Percentiles rank a stretch among this genome's conserved stretches.
Evolutionary conservation across 2,113 vertebrate genomes (phyloP).

Genomic region (Chinchilla lanigera): DNA sequence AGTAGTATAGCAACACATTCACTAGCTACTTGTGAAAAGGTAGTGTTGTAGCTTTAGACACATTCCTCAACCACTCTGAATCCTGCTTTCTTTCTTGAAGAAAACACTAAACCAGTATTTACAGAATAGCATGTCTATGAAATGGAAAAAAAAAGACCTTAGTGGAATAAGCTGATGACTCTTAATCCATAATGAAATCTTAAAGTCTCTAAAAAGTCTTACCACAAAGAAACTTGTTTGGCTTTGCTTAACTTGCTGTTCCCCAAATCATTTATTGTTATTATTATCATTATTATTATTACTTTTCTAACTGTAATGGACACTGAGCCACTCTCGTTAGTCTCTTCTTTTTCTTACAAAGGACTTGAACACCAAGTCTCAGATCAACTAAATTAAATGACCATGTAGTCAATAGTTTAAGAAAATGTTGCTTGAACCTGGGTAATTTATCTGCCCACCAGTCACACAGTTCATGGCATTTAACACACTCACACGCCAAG

Average conservation of each 20-base stretch:
- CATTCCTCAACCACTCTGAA: background rate
- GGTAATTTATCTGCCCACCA: slow-evolving; percentile 15
- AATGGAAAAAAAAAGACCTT: background rate
- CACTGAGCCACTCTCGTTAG: background rate
- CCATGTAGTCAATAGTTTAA: background rate
- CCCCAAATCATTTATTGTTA: background rate
- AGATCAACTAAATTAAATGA: background rate
- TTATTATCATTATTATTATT: too few species aligned
- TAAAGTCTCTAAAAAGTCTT: background rate
- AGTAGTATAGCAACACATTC: too few species aligned
- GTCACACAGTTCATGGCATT: slow-evolving; percentile 61
- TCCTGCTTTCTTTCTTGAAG: slow-evolving; percentile 48
- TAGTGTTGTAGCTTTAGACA: background rate
- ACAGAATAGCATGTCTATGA: background rate
- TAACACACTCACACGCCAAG: slow-evolving; percentile 40
- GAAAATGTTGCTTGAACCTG: slow-evolving; percentile 6
- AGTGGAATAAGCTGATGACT: background rate
- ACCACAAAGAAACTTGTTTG: background rate
- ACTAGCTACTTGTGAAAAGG: background rate
- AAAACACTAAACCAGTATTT: background rate
- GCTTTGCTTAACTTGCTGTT: background rate
- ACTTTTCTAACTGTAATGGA: background rate
- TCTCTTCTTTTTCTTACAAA: background rate
- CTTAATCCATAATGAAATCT: background rate
- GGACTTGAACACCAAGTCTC: background rate